Evolutionary conservation across 2,888 invertebrate species (phyloP).

Genomic region (Meganola albula): DNA sequence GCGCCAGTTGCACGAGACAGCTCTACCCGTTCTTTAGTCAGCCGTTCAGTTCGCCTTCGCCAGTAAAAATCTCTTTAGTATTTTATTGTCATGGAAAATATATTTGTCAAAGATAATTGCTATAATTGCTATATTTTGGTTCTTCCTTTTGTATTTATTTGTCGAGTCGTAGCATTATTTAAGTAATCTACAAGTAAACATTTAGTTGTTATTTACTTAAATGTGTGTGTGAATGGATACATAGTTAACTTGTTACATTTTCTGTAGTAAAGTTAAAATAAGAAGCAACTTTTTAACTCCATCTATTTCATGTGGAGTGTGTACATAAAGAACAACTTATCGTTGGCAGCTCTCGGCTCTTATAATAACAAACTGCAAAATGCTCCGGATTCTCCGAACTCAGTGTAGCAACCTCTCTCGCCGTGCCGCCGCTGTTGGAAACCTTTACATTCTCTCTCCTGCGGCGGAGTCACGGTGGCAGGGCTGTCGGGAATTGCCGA

Average conservation of each 20-base stretch:
- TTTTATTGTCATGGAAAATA: slow-evolving; percentile 71
- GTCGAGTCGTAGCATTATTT: too few relatives aligned
- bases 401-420: slow-evolving; percentile 54
- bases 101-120: slow-evolving; percentile 70
- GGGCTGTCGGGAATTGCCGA: slow-evolving; percentile 68
- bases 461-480: slow-evolving; percentile 55
- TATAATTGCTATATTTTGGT: slow-evolving; percentile 58
- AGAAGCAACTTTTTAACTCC: slow-evolving; percentile 31
- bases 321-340: slow-evolving; percentile 61
- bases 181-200: too few relatives aligned
- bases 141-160: too few relatives aligned
- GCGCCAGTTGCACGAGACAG: slow-evolving; percentile 65
- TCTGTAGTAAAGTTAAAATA: too few relatives aligned
- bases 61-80: slow-evolving; percentile 68
- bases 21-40: slow-evolving; percentile 59
- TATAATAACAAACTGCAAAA: slow-evolving; percentile 72
- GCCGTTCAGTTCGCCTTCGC: slow-evolving; percentile 42
- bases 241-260: too few relatives aligned
- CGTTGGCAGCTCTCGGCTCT: slow-evolving; percentile 51
- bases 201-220: too few relatives aligned
- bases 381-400: slow-evolving; percentile 69
- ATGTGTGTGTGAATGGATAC: too few relatives aligned
- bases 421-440: slow-evolving; percentile 66
- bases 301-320: too few relatives aligned
- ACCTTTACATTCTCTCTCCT: slow-evolving; percentile 61